These are phyloP conservation scores for Drosophila neutralis DNA, from an alignment of 2,888 invertebrate species.

Conservation along the genomic window DNA sequence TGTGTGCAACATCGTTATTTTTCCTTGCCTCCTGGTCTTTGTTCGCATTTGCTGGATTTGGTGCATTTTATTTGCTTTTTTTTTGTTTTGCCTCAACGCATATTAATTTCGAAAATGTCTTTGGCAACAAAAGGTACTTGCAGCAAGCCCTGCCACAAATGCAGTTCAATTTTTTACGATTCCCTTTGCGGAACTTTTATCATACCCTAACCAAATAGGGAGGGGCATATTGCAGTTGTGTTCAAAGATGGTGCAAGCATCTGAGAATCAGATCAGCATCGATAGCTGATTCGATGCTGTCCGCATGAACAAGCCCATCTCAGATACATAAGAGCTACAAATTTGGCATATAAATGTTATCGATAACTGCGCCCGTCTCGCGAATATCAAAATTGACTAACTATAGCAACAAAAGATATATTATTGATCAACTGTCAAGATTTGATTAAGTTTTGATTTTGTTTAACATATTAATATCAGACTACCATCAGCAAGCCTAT, in stretches of 20 bases:
- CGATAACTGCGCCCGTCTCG: too few relatives aligned
- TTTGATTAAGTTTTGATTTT: neutral
- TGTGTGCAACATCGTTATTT: neutral
- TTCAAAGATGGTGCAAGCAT: neutral
- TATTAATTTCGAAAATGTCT: slow-evolving; percentile 77
- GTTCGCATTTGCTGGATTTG: slow-evolving; percentile 15
- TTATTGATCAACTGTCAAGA: neutral
- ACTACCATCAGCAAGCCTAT: neutral
- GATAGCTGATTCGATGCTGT: neutral
- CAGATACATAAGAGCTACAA: neutral
- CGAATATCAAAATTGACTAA: too few relatives aligned
- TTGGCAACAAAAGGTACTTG: slow-evolving; percentile 65
- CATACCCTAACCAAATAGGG: neutral
- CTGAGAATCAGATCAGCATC: neutral
- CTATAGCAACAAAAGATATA: neutral
- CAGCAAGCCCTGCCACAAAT: slow-evolving; percentile 56
- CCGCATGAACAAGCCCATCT: neutral
- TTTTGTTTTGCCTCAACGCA: slow-evolving; percentile 43
- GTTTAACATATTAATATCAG: neutral
- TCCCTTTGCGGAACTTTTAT: slow-evolving; percentile 52
- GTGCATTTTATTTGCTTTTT: slow-evolving; percentile 11
- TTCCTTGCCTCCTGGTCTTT: slow-evolving; percentile 10
- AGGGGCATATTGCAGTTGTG: neutral
- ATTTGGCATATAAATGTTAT: neutral
- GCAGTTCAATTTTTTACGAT: slow-evolving; percentile 71